These are phyloP conservation scores for Actias luna DNA, from an alignment of 2,888 invertebrate species.

Conservation along the genomic window DNA sequence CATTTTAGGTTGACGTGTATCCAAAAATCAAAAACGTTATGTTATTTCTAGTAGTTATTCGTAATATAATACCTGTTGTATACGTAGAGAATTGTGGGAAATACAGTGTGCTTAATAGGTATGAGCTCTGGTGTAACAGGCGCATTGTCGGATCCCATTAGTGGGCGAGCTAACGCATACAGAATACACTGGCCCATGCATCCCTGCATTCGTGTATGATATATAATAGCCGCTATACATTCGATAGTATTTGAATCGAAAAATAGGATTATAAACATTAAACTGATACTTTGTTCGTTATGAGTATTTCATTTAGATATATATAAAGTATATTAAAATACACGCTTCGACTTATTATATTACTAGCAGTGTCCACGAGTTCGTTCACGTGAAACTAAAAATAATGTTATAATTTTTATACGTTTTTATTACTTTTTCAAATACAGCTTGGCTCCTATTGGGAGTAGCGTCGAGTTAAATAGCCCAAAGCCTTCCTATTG, in stretches of 20 bases:
- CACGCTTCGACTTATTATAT: too few species aligned
- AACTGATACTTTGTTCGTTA: too few species aligned
- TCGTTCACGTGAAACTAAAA: too few species aligned
- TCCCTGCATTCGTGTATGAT: slow-evolving; percentile 18
- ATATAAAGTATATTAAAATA: too few species aligned
- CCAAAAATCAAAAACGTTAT: neutral
- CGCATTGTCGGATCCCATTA: slow-evolving; percentile 38
- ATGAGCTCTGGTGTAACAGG: slow-evolving; percentile 27
- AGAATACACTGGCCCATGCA: slow-evolving; percentile 16
- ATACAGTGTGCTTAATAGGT: slow-evolving; percentile 36
- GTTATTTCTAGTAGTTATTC: slow-evolving; percentile 18
- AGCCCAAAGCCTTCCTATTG: too few species aligned
- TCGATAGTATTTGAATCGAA: neutral
- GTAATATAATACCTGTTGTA: neutral
- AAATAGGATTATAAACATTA: neutral
- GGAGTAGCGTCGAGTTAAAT: too few species aligned
- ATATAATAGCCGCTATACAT: slow-evolving; percentile 3
- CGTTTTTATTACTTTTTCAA: too few species aligned
- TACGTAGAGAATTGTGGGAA: slow-evolving; percentile 13
- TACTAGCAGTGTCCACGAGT: too few species aligned
- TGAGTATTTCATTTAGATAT: too few species aligned
- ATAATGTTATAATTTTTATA: too few species aligned
- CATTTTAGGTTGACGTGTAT: neutral
- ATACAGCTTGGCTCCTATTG: too few species aligned
- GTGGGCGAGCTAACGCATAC: slow-evolving; percentile 34